phyloP scores from a whole-genome alignment of 1,140 invertebrate genomes.

The Tetramorium alpestre region DNA sequence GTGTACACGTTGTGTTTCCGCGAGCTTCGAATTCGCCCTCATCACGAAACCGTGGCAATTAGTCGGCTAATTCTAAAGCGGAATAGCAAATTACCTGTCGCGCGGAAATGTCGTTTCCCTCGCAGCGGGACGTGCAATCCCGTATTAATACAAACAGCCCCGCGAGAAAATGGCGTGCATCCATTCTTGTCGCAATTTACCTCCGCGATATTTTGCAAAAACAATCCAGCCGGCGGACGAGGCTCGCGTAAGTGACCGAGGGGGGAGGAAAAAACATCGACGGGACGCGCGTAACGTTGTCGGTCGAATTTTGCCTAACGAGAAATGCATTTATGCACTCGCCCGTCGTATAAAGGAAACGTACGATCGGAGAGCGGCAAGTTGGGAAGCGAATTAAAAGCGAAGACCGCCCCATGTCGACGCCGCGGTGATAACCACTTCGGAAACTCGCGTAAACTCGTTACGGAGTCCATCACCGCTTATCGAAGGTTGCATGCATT shows the following conservation, averaged over 20 bases:
- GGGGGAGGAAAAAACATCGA: neutral
- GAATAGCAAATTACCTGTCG: conserved; percentile 60
- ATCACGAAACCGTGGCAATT: conserved; percentile 49
- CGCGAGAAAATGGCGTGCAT: conserved; percentile 46
- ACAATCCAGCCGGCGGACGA: neutral
- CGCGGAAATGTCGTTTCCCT: conserved; percentile 47
- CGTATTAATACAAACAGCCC: conserved; percentile 52
- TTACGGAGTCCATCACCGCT: conserved; percentile 21
- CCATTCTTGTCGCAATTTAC: conserved; percentile 4
- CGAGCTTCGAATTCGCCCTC: conserved; percentile 15
- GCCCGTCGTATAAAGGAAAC: neutral
- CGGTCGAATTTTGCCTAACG: neutral
- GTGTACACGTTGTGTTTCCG: neutral
- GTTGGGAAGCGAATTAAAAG: conserved; percentile 32
- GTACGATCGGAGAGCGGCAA: neutral
- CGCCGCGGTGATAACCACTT: conserved; percentile 8
- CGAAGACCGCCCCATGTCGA: neutral
- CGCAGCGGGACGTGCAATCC: conserved; percentile 41
- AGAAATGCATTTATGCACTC: neutral
- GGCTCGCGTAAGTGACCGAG: too few relatives aligned
- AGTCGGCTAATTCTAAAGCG: conserved; percentile 55
- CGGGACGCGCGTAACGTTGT: neutral
- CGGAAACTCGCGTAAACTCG: conserved; percentile 28
- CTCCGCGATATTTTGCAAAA: conserved; percentile 15
- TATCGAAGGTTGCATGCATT: conserved; percentile 25